Percentiles rank a stretch among this genome's conserved stretches.
These are phyloP conservation scores for Calyptommatus sinebrachiatus DNA, from an alignment of 2,113 vertebrate species.

Conservation along the genomic window DNA sequence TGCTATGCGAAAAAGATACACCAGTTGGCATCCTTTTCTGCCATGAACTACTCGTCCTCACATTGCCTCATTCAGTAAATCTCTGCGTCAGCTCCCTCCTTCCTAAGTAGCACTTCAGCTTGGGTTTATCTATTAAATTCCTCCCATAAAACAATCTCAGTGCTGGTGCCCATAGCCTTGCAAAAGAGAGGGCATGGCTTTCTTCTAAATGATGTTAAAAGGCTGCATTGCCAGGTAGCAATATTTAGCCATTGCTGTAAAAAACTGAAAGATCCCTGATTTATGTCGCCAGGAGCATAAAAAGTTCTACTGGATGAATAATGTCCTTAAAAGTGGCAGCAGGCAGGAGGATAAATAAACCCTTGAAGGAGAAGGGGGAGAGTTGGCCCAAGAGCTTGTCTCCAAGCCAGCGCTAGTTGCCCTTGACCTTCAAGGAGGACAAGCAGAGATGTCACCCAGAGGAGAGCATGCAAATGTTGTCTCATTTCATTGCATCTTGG, in stretches of 20 bases:
- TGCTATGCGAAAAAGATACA: neutral
- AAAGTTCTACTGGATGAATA: conserved; percentile 22
- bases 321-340: conserved; percentile 15
- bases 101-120: neutral
- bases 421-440: conserved; percentile 50
- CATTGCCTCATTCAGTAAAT: neutral
- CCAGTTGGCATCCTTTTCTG: neutral
- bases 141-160: neutral
- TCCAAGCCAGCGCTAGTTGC: neutral
- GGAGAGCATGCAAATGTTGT: conserved; percentile 8
- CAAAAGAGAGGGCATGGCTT: neutral
- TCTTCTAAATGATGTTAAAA: neutral
- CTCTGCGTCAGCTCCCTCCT: neutral
- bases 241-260: conserved; percentile 12
- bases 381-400: neutral
- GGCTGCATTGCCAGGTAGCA: conserved; percentile 16
- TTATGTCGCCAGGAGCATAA: conserved; percentile 11
- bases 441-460: conserved; percentile 41
- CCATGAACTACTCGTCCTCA: neutral
- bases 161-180: neutral
- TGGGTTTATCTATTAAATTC: conserved; percentile 14
- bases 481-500: conserved; percentile 19
- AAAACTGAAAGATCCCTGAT: conserved; percentile 13
- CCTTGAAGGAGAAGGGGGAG: neutral
- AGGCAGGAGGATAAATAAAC: conserved; percentile 29